Evolutionary conservation across 2,797 vertebrate genomes (phyloP), one percentile per base, ranked within the genome.

Genomic region (Caiman crocodilus): DNA sequence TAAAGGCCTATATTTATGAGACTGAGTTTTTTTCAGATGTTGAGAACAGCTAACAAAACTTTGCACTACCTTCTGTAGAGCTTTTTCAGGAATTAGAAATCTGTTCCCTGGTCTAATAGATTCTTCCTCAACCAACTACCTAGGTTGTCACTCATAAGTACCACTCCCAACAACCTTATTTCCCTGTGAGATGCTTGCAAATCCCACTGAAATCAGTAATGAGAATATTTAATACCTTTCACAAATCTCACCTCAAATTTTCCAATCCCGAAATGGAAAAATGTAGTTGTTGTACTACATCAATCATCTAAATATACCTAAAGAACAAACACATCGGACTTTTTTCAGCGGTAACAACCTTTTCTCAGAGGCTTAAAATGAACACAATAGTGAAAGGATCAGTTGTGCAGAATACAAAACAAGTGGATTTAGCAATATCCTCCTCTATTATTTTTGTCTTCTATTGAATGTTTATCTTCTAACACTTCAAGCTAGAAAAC

Each of bases 281-380:
- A n/a, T n/a, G n/a, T n/a, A n/a, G n/a, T n/a, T 26, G 79, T 61
- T 30, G 60, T 7, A 80, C 60, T 57, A 74, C 78, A 25, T 88
- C 92, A 84, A 79, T 55, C 80, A 91, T 61, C 79, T 89, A 92
- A 92, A 86, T 59, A 84, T 17, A 92, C 42, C 61, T 65, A 80
- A 23, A 18, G 50, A 95, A 89, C 15, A 91, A 95, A 94, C 82
- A 93, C 0, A 0, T 76, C 84, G 89, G n/a, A 21, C 60, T 89
- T 89, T 89, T 89, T 76, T 84, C 60, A 84, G 69, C 91, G 87
- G 85, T 76, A 94, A 78, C 63, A 90, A 76, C 25, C 83, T 88
- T 64, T 25, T 64, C 21, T 94, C 42, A 50, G 42, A 50, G 74
- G 87, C 90, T 92, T 90, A 85, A 86, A 86, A 94, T 21, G 25